Percentiles rank a stretch among this genome's conserved stretches.
These are phyloP conservation scores for Argyrosomus japonicus DNA, from an alignment of 2,113 vertebrate species.

Conservation along the genomic window DNA sequence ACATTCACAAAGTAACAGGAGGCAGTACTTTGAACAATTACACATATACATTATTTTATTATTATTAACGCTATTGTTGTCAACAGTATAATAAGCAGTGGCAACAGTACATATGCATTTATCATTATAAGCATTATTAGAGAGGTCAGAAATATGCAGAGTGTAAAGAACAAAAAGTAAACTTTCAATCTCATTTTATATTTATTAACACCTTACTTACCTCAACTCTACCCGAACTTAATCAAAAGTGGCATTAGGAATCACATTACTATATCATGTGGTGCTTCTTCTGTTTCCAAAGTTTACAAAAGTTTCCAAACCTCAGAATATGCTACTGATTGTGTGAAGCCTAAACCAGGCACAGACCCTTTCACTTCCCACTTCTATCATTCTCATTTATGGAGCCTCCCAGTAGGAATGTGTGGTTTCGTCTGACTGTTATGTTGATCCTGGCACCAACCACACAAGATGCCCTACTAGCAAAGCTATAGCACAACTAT, in stretches of 20 bases:
- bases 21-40: neutral
- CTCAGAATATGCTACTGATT: constrained; percentile 51
- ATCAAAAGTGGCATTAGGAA: constrained; percentile 52
- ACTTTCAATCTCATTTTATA: neutral
- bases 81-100: neutral
- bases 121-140: neutral
- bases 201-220: constrained; percentile 45
- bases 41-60: constrained; percentile 2
- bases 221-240: constrained; percentile 28
- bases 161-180: neutral
- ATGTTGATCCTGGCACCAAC: constrained; percentile 55
- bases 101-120: neutral
- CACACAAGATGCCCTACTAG: constrained; percentile 29
- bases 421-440: constrained; percentile 60
- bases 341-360: constrained; percentile 45
- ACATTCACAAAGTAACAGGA: constrained; percentile 78
- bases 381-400: constrained; percentile 55
- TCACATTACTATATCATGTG: constrained; percentile 55
- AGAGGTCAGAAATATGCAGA: neutral
- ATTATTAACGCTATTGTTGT: neutral
- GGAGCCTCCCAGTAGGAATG: constrained; percentile 56
- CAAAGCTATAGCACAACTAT: constrained; percentile 7
- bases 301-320: constrained; percentile 55
- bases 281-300: constrained; percentile 22
- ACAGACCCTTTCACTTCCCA: constrained; percentile 18